Evolutionary conservation across 2,797 vertebrate species (phyloP).

Genomic region (Ataeniobius toweri): DNA sequence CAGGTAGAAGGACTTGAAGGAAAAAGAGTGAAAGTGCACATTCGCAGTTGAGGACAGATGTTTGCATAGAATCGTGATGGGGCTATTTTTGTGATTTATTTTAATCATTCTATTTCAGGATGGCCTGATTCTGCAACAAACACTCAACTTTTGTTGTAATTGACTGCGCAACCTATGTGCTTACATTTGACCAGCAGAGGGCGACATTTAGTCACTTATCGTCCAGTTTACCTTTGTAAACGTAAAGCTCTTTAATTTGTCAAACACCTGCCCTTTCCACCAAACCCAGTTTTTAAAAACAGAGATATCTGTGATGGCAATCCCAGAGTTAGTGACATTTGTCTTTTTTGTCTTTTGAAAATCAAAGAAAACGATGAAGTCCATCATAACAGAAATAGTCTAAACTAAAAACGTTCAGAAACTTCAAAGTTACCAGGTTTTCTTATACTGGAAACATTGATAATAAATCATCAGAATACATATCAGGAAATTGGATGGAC

Average conservation of each 20-base stretch:
- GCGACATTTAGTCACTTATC: constrained; percentile 48
- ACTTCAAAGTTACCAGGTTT: neutral
- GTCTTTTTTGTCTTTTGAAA: neutral
- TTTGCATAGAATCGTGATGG: neutral
- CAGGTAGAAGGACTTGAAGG: neutral
- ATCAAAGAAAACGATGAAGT: neutral
- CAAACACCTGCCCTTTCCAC: constrained; percentile 38
- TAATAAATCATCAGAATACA: too few relatives aligned
- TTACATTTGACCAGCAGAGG: constrained; percentile 51
- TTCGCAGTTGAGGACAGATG: neutral
- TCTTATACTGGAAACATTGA: neutral
- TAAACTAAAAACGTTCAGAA: neutral
- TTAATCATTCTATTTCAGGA: neutral
- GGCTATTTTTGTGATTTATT: neutral
- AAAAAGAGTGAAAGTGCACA: neutral
- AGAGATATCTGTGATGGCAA: neutral
- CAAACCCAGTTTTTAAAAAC: neutral
- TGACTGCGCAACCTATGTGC: neutral
- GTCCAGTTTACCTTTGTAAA: neutral
- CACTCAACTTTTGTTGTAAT: neutral
- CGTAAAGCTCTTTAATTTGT: constrained; percentile 13
- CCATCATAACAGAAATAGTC: neutral
- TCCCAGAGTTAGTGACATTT: too few relatives aligned
- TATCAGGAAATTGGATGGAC: neutral
- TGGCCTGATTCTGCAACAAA: neutral